Conservation (phyloP, 2,797 vertebrate genomes). For the Percopsis omiscomaycus region DNA sequence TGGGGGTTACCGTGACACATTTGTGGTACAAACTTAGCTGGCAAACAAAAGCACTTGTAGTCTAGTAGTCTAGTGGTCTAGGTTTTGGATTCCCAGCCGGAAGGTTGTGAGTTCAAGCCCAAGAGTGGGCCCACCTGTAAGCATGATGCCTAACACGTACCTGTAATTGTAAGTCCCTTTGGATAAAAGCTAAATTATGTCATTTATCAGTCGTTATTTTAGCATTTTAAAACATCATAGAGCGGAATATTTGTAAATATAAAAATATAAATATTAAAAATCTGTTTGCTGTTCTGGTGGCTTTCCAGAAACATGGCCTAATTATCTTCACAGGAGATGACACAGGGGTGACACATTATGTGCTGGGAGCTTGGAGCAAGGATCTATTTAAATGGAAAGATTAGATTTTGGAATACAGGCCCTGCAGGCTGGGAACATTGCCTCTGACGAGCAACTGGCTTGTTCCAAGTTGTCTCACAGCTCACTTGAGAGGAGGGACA, state of each 20-base stretch:
- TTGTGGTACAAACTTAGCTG: background rate
- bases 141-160: no score
- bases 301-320: conserved; percentile 49
- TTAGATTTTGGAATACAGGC: conserved; percentile 67
- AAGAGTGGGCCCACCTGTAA: no score
- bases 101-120: no score
- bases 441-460: conserved; percentile 56
- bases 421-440: conserved; percentile 55
- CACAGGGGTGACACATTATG: conserved; percentile 57
- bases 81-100: no score
- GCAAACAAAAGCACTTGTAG: background rate
- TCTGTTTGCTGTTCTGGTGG: conserved; percentile 2
- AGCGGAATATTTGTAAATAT: background rate
- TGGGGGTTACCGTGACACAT: conserved; percentile 22
- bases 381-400: conserved; percentile 68
- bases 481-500: conserved; percentile 13
- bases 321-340: conserved; percentile 60
- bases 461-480: conserved; percentile 29
- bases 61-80: no score
- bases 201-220: no score
- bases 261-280: no score
- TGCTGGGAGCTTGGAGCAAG: conserved; percentile 51
- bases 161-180: no score
- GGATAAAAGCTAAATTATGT: no score
- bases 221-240: no score